Evolutionary conservation across 2,888 invertebrate genomes (phyloP).

Genomic region (Andrena camellia): DNA sequence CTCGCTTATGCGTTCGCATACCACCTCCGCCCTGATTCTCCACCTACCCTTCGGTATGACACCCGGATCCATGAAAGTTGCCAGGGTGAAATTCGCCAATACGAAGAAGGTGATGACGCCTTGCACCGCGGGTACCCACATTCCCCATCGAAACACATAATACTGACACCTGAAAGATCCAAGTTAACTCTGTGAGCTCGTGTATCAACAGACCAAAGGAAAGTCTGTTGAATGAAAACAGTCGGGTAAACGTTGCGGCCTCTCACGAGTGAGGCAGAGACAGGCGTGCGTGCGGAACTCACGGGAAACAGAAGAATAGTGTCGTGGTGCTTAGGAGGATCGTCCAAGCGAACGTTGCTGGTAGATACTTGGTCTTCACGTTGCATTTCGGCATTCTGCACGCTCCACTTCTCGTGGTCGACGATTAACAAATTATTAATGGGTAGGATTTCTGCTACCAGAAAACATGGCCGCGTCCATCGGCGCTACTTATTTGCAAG

Average conservation of each 20-base stretch:
- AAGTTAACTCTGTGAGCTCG: background rate
- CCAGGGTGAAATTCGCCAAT: slow-evolving; percentile 98
- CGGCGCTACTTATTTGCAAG: slow-evolving; percentile 71
- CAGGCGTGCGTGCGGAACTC: slow-evolving; percentile 87
- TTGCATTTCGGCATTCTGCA: slow-evolving; percentile 97
- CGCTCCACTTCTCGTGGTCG: slow-evolving; percentile 66
- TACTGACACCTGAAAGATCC: slow-evolving; percentile 92
- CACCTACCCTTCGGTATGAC: slow-evolving; percentile 97
- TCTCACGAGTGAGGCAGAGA: slow-evolving; percentile 14
- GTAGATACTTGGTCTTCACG: slow-evolving; percentile 98
- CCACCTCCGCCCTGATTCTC: background rate
- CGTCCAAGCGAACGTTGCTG: slow-evolving; percentile 99
- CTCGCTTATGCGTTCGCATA: no score
- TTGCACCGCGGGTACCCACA: slow-evolving; percentile 96
- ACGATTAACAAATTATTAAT: slow-evolving; percentile 72
- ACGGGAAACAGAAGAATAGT: slow-evolving; percentile 99
- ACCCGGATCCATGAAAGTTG: slow-evolving; percentile 99
- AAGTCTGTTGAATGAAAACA: slow-evolving; percentile 32
- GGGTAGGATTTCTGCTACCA: slow-evolving; percentile 83
- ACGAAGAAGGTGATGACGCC: slow-evolving; percentile 98
- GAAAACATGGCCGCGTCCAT: slow-evolving; percentile 85
- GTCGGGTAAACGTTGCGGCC: slow-evolving; percentile 29
- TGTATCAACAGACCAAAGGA: background rate
- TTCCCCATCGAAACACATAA: slow-evolving; percentile 92
- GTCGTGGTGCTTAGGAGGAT: slow-evolving; percentile 96